These are phyloP conservation scores for Tetramorium parvispinum DNA, from an alignment of 1,140 invertebrate species.

Conservation along the genomic window DNA sequence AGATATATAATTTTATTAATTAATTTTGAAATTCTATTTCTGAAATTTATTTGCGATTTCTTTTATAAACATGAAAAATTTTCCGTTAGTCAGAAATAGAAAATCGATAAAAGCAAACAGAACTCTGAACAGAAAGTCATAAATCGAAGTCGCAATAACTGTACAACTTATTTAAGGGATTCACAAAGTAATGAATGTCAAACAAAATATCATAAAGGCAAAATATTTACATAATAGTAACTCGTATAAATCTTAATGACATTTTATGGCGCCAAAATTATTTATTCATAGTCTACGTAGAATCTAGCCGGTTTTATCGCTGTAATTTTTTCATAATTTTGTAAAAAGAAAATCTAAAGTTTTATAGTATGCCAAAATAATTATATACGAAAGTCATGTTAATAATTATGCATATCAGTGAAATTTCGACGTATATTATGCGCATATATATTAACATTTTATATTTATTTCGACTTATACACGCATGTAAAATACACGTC, in stretches of 20 bases:
- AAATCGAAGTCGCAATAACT: conserved; percentile 5
- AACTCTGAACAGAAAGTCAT: neutral
- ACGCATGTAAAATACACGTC: neutral
- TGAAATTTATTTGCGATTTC: neutral
- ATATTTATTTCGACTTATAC: conserved; percentile 8
- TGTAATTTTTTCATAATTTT: neutral
- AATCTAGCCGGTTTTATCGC: neutral
- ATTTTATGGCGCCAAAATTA: conserved; percentile 5
- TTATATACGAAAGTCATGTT: neutral
- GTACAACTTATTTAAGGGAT: conserved; percentile 17
- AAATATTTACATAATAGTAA: conserved; percentile 18
- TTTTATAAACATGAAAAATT: neutral
- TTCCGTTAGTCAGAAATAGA: neutral
- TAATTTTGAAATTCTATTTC: conserved; percentile 4
- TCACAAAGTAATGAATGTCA: neutral
- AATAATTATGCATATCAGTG: neutral
- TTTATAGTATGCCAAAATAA: conserved; percentile 3
- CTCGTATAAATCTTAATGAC: neutral
- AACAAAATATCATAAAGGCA: conserved; percentile 11
- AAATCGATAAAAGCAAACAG: neutral
- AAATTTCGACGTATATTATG: conserved; percentile 3
- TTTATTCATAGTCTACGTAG: neutral
- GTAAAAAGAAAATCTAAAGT: conserved; percentile 1
- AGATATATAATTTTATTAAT: neutral
- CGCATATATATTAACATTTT: neutral